phyloP scores from a whole-genome alignment of 2,888 invertebrate genomes.

The Tyria jacobaeae region DNA sequence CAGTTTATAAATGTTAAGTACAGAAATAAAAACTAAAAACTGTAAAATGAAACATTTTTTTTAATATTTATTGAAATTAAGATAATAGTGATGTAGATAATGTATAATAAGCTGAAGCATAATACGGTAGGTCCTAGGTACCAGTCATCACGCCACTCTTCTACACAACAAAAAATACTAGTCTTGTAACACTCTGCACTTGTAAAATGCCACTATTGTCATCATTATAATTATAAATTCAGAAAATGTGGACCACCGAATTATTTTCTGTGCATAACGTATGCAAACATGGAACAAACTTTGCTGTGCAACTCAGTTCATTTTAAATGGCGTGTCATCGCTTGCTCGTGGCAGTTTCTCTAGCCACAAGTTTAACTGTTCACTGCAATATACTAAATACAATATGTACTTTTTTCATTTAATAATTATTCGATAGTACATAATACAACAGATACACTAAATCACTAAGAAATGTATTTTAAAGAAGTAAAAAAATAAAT shows the following conservation, averaged over 20 bases:
- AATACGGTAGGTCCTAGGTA: not conserved
- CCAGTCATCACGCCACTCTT: not conserved
- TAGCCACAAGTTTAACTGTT: conserved; percentile 7
- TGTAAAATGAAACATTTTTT: no score
- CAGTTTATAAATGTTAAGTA: no score
- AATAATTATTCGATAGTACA: not conserved
- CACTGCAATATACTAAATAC: not conserved
- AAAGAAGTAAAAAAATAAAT: no score
- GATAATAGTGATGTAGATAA: not conserved
- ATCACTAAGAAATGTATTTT: no score
- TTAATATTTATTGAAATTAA: no score
- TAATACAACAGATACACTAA: not conserved
- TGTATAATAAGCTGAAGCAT: not conserved
- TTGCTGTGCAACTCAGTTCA: not conserved
- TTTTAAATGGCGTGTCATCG: conserved; percentile 1
- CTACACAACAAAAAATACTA: not conserved
- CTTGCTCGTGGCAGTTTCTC: not conserved
- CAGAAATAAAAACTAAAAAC: no score
- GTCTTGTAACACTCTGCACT: no score
- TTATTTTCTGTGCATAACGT: not conserved
- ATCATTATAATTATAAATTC: no score
- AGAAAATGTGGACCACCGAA: not conserved
- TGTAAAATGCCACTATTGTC: no score
- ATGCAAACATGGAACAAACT: not conserved
- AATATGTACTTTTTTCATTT: not conserved